Base-by-base conservation (phyloP, 2,888 invertebrate genomes). In the Drosophila stalkeri region DNA sequence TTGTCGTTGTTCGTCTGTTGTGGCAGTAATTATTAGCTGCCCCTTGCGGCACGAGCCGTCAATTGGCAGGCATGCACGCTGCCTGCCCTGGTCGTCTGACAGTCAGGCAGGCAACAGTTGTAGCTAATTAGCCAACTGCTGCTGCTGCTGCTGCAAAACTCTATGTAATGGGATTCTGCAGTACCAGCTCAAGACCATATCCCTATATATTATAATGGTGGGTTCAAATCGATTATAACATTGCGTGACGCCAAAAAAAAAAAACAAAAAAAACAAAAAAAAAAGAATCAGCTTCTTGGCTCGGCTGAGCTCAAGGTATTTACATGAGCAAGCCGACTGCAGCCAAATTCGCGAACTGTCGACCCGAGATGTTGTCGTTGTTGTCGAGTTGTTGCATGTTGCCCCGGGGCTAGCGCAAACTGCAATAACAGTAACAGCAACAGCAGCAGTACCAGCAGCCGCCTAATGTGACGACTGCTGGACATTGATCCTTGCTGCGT, bases 181-280 rank as follows among this genome's bases (percentile, higher is more conserved):
- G 55, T 37, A 54, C 39, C 57, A 23, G 64, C 46, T 55, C 51
- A 61, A 65, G 52, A 51, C 35, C 69, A 65, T 69, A 74, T 60
- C 47, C 70, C 63, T 39, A 69, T 72, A 77, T 77, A 77, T 75
- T 77, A 51, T 51, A 74, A 79, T 80, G 81, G 72, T 76, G 77
- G 72, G 78, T 76, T 86, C 71, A 91, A 91, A 91, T 92, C 91
- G 92, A 91, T 91, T 92, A 91, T 82, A 77, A 73, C 63, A 77
- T 72, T 77, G 81, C 81, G 81, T 73, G 79, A 64, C 51, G 52
- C 37, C 37, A 35, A 35, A 37, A 41, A 55, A 20, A 37, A 54
- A 27, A 27, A 23, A 23, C 2, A 23, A 23, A 23, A 23, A 23
- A 23, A 23, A 23, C 2, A 23, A 23, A 23, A 23, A 23, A 23